Conservation (phyloP, 2,888 invertebrate genomes). For the Nymphalis c-album region DNA sequence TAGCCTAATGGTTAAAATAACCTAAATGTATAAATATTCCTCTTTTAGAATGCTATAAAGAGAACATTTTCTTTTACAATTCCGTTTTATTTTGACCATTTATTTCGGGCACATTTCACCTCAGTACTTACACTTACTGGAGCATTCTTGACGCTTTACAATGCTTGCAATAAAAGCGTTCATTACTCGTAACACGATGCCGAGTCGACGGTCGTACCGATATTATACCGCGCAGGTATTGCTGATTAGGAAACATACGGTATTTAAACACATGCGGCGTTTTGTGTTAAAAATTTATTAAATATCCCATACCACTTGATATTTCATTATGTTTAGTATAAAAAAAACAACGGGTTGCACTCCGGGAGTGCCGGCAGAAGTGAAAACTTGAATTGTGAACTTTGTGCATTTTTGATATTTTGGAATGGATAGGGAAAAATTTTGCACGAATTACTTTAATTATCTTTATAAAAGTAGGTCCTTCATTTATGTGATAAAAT, state of each 20-base stretch:
- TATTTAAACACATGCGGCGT: slow-evolving; percentile 15
- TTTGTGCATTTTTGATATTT: no score
- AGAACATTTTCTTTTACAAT: neutral
- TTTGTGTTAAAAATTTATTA: neutral
- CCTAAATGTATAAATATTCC: neutral
- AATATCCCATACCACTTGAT: no score
- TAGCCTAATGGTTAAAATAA: no score
- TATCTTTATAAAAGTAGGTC: no score
- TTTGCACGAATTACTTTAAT: no score
- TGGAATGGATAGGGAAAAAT: no score
- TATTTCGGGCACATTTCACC: slow-evolving; percentile 5
- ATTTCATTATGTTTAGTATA: no score
- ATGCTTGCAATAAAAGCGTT: slow-evolving; percentile 51
- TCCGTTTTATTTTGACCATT: neutral
- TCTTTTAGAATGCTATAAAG: neutral
- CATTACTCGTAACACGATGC: slow-evolving; percentile 55
- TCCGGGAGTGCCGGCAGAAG: no score
- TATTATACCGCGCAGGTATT: slow-evolving; percentile 47
- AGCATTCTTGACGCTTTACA: slow-evolving; percentile 41
- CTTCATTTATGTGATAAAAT: no score
- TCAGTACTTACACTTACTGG: neutral
- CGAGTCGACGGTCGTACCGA: slow-evolving; percentile 51
- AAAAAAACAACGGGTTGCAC: no score
- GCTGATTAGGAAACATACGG: slow-evolving; percentile 41
- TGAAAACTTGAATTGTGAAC: no score